phyloP scores from a whole-genome alignment of 1,140 invertebrate species.

The Plectrocnemia conspersa region DNA sequence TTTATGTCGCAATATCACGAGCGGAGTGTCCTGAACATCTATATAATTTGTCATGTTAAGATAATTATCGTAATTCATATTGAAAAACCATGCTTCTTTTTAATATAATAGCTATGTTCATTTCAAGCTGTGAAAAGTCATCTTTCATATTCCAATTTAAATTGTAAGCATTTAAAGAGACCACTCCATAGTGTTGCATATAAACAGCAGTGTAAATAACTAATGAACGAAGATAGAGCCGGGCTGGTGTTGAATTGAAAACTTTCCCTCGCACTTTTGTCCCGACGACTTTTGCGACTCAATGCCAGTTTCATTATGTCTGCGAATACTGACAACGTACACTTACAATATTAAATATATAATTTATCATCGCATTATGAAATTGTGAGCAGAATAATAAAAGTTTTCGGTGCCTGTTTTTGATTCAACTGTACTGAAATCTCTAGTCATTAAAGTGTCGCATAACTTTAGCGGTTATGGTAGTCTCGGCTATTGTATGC shows the following conservation, averaged over 20 bases:
- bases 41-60: too few relatives aligned
- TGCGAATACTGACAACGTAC: too few relatives aligned
- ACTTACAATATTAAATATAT: neutral
- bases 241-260: neutral
- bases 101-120: too few relatives aligned
- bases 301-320: neutral
- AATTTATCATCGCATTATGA: neutral
- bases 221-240: neutral
- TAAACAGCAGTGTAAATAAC: conserved; percentile 16
- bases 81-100: too few relatives aligned
- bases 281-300: neutral
- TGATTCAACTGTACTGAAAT: neutral
- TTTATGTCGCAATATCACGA: too few relatives aligned
- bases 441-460: neutral
- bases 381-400: neutral
- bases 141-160: too few relatives aligned
- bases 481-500: conserved; percentile 11
- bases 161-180: too few relatives aligned
- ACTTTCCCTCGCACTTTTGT: neutral
- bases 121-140: too few relatives aligned
- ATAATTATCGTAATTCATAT: too few relatives aligned
- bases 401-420: neutral
- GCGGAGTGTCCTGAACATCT: too few relatives aligned
- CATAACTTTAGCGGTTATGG: neutral
- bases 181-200: conserved; percentile 21